Conservation (phyloP, 2,888 invertebrate species). For the Corbicula japonica region DNA sequence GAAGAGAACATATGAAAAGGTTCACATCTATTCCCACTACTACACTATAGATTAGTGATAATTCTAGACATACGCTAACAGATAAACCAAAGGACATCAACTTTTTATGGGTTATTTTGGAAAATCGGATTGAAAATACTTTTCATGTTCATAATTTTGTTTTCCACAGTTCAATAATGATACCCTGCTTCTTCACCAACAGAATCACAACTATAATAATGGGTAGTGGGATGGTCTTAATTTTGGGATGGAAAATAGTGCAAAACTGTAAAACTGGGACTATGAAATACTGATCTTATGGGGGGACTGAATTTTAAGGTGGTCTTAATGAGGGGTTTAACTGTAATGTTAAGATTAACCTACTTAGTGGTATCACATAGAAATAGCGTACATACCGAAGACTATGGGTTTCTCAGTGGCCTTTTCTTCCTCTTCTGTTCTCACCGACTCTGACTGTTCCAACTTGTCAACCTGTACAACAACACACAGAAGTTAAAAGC, state of each 20-base stretch:
- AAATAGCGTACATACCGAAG: constrained; percentile 89
- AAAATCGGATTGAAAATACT: too few species aligned
- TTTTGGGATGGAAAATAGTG: background rate
- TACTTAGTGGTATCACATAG: background rate
- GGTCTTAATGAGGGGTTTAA: background rate
- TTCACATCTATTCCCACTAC: background rate
- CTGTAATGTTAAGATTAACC: background rate
- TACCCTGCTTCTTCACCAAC: too few species aligned
- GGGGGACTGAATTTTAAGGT: background rate
- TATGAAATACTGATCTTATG: background rate
- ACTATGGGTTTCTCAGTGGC: constrained; percentile 91
- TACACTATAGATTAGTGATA: background rate
- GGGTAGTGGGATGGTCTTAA: background rate
- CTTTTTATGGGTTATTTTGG: too few species aligned
- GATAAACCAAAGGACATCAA: background rate
- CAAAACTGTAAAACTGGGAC: background rate
- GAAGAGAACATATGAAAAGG: background rate
- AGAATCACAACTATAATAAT: background rate
- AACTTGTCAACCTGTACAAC: constrained; percentile 95
- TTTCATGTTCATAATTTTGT: too few species aligned
- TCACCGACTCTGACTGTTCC: constrained; percentile 97
- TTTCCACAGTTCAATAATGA: too few species aligned
- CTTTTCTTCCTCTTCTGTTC: constrained; percentile 92
- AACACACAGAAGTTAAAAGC: background rate
- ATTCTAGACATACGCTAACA: background rate